Evolutionary conservation across 2,113 vertebrate species (phyloP).

Genomic region (Uria aalge): DNA sequence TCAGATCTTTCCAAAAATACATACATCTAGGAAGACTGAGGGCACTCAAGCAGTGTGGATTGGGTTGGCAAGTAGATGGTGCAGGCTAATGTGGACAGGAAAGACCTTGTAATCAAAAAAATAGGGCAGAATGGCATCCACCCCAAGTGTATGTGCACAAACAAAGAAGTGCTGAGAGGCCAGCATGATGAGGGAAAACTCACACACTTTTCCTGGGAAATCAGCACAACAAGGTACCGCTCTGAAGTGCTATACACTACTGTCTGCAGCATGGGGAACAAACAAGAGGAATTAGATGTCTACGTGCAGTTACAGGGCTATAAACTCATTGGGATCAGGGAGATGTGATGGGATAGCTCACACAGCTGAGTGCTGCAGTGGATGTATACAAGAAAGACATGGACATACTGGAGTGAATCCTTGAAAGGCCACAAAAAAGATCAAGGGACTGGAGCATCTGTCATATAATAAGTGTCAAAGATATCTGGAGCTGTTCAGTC

Average conservation of each 20-base stretch:
- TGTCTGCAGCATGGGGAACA: neutral
- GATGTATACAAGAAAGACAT: neutral
- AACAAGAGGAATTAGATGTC: neutral
- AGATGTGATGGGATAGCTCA: neutral
- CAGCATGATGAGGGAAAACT: neutral
- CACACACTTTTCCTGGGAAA: neutral
- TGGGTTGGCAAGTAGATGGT: neutral
- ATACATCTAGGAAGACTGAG: neutral
- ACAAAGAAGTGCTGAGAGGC: neutral
- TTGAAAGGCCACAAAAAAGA: neutral
- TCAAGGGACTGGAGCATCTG: neutral
- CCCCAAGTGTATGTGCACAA: neutral
- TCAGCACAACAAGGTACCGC: neutral
- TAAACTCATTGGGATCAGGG: neutral
- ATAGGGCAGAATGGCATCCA: rapidly evolving
- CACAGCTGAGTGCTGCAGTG: neutral
- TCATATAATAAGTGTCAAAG: neutral
- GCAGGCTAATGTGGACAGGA: neutral
- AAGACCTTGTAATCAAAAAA: neutral
- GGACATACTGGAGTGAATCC: neutral
- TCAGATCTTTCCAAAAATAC: neutral
- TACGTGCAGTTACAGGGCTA: rapidly evolving
- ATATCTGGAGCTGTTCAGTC: neutral
- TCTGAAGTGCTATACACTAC: neutral
- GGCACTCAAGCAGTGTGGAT: neutral